Percentiles rank a stretch among this genome's conserved stretches.
Evolutionary conservation across 53 echinoderm and acorn worm genomes (phyloP).

Genomic region (Astropecten irregularis): DNA sequence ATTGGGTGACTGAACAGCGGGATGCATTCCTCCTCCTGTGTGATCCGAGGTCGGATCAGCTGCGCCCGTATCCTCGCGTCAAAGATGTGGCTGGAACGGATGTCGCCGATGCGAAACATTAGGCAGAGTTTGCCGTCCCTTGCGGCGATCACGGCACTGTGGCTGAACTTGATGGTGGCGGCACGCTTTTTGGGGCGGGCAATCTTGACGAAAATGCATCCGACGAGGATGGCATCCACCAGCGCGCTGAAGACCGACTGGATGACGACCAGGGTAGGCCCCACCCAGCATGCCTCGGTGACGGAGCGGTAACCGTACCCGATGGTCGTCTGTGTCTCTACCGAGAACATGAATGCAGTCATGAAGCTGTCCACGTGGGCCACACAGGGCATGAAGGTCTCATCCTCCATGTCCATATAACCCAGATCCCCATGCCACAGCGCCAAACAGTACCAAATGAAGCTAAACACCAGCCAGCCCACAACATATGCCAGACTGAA

Average conservation of each 20-base stretch:
- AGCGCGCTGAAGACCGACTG: conserved; percentile 92
- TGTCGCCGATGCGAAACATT: conserved; percentile 91
- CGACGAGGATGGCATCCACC: conserved; percentile 88
- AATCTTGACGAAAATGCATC: conserved; percentile 88
- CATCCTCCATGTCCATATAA: conserved; percentile 17
- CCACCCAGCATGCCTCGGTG: conserved; percentile 87
- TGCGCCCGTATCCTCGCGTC: conserved; percentile 81
- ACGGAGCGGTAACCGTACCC: conserved; percentile 94
- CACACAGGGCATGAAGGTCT: conserved; percentile 76
- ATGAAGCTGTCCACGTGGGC: conserved; percentile 81
- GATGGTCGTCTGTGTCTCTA: conserved; percentile 98
- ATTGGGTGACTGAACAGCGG: conserved; percentile 78
- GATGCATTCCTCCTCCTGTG: conserved; percentile 87
- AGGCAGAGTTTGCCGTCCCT: conserved; percentile 86
- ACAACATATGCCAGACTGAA: conserved; percentile 76
- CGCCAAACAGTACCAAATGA: conserved; percentile 75
- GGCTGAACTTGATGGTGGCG: conserved; percentile 89
- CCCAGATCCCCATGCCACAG: conserved; percentile 83
- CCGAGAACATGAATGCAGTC: conserved; percentile 87
- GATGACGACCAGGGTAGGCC: conserved; percentile 73
- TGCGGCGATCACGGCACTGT: conserved; percentile 77
- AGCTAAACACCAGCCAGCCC: conserved; percentile 75
- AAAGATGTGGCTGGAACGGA: conserved; percentile 85
- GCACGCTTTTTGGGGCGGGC: conserved; percentile 94
- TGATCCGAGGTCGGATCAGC: conserved; percentile 71